Evolutionary conservation across 2,113 vertebrate genomes (phyloP).

Genomic region (Ascaphus truei): DNA sequence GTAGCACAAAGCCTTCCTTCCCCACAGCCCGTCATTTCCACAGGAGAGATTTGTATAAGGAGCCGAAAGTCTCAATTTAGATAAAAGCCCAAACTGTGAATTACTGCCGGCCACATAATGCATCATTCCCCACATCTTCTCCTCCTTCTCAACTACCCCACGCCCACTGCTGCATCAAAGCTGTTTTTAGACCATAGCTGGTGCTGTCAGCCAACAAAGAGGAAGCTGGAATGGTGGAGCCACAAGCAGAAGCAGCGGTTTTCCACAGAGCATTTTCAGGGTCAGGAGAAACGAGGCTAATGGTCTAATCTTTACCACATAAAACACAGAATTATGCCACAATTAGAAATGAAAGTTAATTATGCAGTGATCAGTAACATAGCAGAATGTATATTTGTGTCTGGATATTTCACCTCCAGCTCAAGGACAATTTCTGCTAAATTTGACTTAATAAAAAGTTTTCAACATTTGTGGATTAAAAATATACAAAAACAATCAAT

Average conservation of each 20-base stretch:
- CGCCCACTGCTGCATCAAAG: background rate
- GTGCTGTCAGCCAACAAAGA: background rate
- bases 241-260: no score
- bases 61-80: constrained; percentile 26
- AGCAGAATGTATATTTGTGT: no score
- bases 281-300: no score
- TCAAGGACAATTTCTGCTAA: no score
- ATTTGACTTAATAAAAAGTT: no score
- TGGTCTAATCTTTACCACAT: constrained; percentile 3
- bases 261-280: no score
- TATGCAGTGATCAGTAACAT: background rate
- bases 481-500: no score
- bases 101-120: constrained; percentile 13
- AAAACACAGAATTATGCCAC: constrained; percentile 1
- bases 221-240: background rate
- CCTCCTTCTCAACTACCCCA: constrained; percentile 14
- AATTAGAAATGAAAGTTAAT: constrained; percentile 7
- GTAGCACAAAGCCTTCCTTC: constrained; percentile 6
- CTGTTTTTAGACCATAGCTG: background rate
- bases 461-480: no score
- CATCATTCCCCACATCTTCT: background rate
- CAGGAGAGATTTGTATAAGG: constrained; percentile 23
- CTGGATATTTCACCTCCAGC: no score
- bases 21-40: constrained; percentile 1
- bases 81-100: constrained; percentile 25